Evolutionary conservation across 2,888 invertebrate genomes (phyloP), one percentile per base, ranked within the genome.

Genomic region (Ceraclea dissimilis): DNA sequence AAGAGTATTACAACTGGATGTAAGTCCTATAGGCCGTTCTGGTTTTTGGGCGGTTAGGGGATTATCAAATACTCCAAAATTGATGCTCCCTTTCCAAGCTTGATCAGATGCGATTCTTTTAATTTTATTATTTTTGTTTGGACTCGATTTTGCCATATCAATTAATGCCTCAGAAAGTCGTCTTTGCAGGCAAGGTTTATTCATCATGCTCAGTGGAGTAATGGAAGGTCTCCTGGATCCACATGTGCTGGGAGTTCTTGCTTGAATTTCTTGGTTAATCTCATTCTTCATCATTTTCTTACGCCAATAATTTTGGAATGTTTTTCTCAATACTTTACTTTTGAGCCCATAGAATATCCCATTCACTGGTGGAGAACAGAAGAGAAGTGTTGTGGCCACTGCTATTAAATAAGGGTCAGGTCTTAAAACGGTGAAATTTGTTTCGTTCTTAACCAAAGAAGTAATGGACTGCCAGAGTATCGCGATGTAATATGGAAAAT

Each of bases 211-310:
- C 64, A 75, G 66, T 4, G 79, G 78, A 2, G 84, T 86, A 50
- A 86, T 71, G 1, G 87, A 87, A 0, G 87, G 88, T 49, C 88
- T 74, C 52, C 88, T 75, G 0, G 87, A 88, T 1, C 87, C 88
- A 60, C 87, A 87, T 1, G 84, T 86, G 60, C 88, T 88, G 2
- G 88, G 89, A 2, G 88, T 88, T 61, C 88, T 74, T 2, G 88
- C 88, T 69, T 89, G 88, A 60, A 89, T 89, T 69, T 89, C 89
- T 67, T 87, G 85, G 60, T 87, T 85, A 48, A 89, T 81, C 68
- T 89, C 88, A 66, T 84, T 86, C 69, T 88, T 88, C 2, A 86
- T 86, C 71, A 86, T 79, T 67, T 87, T 81, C 71, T 89, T 88
- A 49, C 89, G 76, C 79, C 85, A 83, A 68, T 88, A 88, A 68